Conservation (phyloP, 2,797 vertebrate species). For the Channa striata region DNA sequence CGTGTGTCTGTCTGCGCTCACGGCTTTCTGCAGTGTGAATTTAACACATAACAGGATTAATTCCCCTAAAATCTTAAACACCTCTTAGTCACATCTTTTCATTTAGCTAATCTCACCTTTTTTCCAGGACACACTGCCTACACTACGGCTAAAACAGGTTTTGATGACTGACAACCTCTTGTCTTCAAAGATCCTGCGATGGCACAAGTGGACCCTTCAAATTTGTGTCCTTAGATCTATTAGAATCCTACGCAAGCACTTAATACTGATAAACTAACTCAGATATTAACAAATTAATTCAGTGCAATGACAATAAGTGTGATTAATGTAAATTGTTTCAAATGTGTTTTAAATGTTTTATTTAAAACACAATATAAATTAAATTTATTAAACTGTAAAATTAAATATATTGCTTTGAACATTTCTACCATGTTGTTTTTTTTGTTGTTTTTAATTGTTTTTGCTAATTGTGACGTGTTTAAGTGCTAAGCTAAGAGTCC, state of each 20-base stretch:
- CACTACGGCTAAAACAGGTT: background rate
- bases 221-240: background rate
- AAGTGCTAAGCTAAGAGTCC: background rate
- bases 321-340: no score
- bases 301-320: background rate
- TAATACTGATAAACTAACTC: background rate
- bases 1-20: conserved; percentile 21
- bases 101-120: conserved; percentile 10
- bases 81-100: conserved; percentile 6
- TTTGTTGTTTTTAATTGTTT: no score
- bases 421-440: background rate
- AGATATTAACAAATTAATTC: background rate
- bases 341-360: no score
- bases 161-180: conserved; percentile 11
- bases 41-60: conserved; percentile 42
- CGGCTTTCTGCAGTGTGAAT: conserved; percentile 51
- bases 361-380: no score
- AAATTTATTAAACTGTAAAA: no score
- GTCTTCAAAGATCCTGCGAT: background rate
- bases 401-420: background rate
- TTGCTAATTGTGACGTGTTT: background rate
- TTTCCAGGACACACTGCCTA: conserved; percentile 14
- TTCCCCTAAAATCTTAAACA: conserved; percentile 32
- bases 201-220: conserved; percentile 4
- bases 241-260: conserved; percentile 5